Base-by-base conservation (phyloP, 1,140 invertebrate genomes). In the Tetramorium simillimum region DNA sequence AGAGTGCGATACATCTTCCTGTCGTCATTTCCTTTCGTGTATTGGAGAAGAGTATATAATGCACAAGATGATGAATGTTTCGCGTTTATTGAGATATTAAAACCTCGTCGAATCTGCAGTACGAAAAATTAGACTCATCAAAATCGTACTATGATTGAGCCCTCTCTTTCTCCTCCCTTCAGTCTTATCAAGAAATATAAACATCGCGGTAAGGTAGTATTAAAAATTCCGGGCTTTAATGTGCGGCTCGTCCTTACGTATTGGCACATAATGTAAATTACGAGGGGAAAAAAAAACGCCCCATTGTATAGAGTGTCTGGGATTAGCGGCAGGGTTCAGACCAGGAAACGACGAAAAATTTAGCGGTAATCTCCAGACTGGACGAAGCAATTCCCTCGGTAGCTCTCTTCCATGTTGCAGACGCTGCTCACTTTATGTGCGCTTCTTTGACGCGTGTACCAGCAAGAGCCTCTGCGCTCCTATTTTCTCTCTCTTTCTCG, bases 381-480 rank as follows among this genome's bases (percentile, higher is more conserved):
- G 87, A 90, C 88, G 82, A 85, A 86, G 90, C 91, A 93, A 93
- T 93, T 93, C 90, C 85, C 88, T 86, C 67, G 88, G 73, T 82
- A 33, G 69, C 85, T 80, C 78, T 78, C 78, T 78, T 88, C 28
- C 63, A 67, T 56, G 28, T 62, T 69, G 62, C 86, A 88, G 85
- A 92, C 75, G 91, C 81, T 93, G 92, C 90, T 93, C 93, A 93
- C 90, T 94, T 93, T 93, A 92, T 92, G 92, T 89, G 89, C 89
- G 88, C 85, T 88, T 91, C 92, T 93, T 93, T 92, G 90, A 93
- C 88, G 89, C 86, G 65, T 88, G 82, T 88, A 76, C 89, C 75
- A 84, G 73, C 75, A 87, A 90, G 51, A 82, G 67, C 63, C 43
- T 43, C 60, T 70, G 60, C 28, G 56, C 40, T 69, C 18, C 56